Base-by-base conservation (phyloP, 2,113 vertebrate genomes). In the Callaeas wilsoni region DNA sequence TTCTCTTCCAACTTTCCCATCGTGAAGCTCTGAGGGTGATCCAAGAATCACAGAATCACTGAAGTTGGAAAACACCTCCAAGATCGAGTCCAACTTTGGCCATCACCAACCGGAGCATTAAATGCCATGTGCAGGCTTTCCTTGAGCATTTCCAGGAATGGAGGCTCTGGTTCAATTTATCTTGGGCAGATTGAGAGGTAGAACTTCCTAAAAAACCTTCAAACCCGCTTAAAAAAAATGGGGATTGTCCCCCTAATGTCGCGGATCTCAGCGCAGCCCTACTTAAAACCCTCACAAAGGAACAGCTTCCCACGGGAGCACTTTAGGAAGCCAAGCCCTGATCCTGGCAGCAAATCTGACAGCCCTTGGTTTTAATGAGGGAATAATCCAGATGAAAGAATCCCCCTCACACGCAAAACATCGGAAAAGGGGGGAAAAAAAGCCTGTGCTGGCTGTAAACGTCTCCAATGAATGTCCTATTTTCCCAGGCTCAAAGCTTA, bases 381-480 rank as follows among this genome's bases (percentile, higher is more conserved):
- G 57, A 90, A 88, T 83, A 76, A 90, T 84, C 83, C 86, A 94
- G 93, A 96, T 94, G 83, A 88, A 96, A 90, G 86, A 39, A 88
- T 73, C 4, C 1, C 59, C 37, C 59, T 85, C 79, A 79, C 29
- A 59, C 47, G 56, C 44, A 85, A 80, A 94, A 92, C 44, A 37
- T 41, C 0, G 23, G 64, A n/a, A 78, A 78, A 57, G 11, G 41
- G 30, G 4, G 0, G 3, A 46, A 63, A 74, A 37, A 85, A 57
- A 39, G 0, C 4, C 10, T 42, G 53, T 19, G 8, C 53, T 83
- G 79, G 75, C 67, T 90, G 41, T 73, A 85, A 52, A 68, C 3
- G 7, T 77, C 68, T 85, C 75, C 63, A 69, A 6, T 30, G 46
- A 81, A 81, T 10, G 49, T 80, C 93, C 79, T 80, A 69, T 86